A percentile compares a stretch with the other conserved stretches of the same genome.
phyloP scores from a whole-genome alignment of 2,888 invertebrate species.

The Cheilosia vernalis region DNA sequence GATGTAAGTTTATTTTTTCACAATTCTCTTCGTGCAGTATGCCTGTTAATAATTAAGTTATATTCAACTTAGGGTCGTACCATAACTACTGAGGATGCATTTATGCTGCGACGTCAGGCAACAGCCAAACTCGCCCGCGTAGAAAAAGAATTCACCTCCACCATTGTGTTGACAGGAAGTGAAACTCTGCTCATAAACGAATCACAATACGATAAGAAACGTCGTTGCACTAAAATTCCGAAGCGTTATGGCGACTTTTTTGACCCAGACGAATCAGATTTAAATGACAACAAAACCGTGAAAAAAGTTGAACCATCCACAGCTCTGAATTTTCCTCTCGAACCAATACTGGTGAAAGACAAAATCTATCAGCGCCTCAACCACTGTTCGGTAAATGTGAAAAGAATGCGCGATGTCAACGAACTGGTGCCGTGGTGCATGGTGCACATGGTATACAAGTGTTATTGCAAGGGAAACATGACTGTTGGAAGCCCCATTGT shows the following conservation, averaged over 20 bases:
- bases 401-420: conserved; percentile 79
- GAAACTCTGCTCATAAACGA: conserved; percentile 87
- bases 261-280: conserved; percentile 77
- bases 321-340: conserved; percentile 58
- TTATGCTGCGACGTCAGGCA: conserved; percentile 81
- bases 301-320: conserved; percentile 60
- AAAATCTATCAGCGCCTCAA: conserved; percentile 77
- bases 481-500: conserved; percentile 79
- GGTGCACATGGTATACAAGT: conserved; percentile 87
- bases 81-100: conserved; percentile 82
- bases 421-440: conserved; percentile 87
- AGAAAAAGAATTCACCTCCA: conserved; percentile 89
- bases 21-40: neutral
- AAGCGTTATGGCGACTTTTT: conserved; percentile 86
- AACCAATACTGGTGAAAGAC: conserved; percentile 78
- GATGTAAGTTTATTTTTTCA: conserved; percentile 78
- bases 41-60: neutral
- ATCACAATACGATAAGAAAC: conserved; percentile 83
- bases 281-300: conserved; percentile 49
- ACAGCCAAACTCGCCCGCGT: conserved; percentile 86
- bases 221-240: conserved; percentile 86
- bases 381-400: conserved; percentile 80
- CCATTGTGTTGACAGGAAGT: conserved; percentile 87
- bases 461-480: conserved; percentile 85
- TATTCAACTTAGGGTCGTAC: conserved; percentile 78